Base-by-base conservation (phyloP, 2,113 vertebrate genomes). In the Cromileptes altivelis region DNA sequence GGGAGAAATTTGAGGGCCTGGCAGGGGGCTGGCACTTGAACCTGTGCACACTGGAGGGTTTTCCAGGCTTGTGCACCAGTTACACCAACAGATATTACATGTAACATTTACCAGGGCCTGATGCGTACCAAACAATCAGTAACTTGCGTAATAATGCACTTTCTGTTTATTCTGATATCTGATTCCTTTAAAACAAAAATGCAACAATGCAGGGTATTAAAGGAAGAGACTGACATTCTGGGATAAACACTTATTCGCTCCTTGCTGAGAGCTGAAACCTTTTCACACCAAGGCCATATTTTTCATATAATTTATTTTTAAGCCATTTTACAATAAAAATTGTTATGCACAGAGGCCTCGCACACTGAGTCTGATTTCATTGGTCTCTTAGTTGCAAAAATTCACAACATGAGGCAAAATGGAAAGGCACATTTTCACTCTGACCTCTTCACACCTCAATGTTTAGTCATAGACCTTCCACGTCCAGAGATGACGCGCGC, bases 1-100 rank as follows among this genome's bases (percentile, higher is more conserved):
- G 58, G 74, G 62, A 75, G 84, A 85, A 81, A 79, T 85, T 45
- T 56, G 57, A 76, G 58, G 82, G 69, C n/a, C 71, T 62, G 71
- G 56, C 76, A 77, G 74, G 27, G 47, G 64, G 64, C 60, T 21
- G 57, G 58, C 55, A 78, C 63, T 82, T 87, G 67, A 86, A 87
- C 86, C 73, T 88, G 78, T 71, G 33, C 47, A 70, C 40, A 45
- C 33, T 37, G 33, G 27, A 79, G 52, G 63, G 42, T 73, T 78
- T 85, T 85, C 61, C 37, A 76, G 18, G 53, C 50, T 53, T 27
- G 56, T 89, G 58, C 55, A 76, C 40, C 10, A 76, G n/a, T 78
- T 78, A 70, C 25, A 57, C 42, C 6, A 47, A 65, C 33, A 63
- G 50, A 57, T 75, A 56, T 47, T 42, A 55, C 37, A 37, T 37